Evolutionary conservation across 2,888 invertebrate genomes (phyloP), one percentile per base, ranked within the genome.

Genomic region (Hedychridium roseum): DNA sequence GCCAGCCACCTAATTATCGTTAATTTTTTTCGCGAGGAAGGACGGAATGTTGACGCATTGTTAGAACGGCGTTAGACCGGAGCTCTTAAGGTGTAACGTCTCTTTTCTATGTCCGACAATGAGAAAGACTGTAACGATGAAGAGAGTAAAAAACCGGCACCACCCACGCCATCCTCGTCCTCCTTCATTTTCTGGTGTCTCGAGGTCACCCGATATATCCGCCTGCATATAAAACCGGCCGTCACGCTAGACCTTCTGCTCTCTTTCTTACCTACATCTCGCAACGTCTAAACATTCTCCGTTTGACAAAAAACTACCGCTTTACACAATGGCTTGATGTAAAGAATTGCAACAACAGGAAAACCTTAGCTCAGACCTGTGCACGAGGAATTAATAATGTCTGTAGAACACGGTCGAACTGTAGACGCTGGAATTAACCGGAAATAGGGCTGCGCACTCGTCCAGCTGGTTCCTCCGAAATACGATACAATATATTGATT

Each of bases 201-300:
- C 74, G 74, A 75, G 75, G 75, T 71, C 75, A 66, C 64, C 66
- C 60, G 62, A 47, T 59, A 59, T 65, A 65, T 54, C 54, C 54
- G 51, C 52, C 43, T 43, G 43, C 47, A 34, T 44, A 52, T 43
- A 32, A 51, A 50, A 49, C 27, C 27, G 23, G 15, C 44, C 44
- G 47, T n/a, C n/a, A n/a, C n/a, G n/a, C n/a, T n/a, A n/a, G n/a
- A n/a, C n/a, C n/a, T n/a, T n/a, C n/a, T n/a, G n/a, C n/a, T n/a
- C n/a, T n/a, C n/a, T n/a, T n/a, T n/a, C n/a, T n/a, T n/a, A n/a
- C n/a, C n/a, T n/a, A n/a, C n/a, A n/a, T n/a, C n/a, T n/a, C n/a
- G n/a, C n/a, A n/a, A n/a, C n/a, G n/a, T n/a, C n/a, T n/a, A n/a
- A n/a, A n/a, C n/a, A n/a, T n/a, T n/a, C n/a, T n/a, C n/a, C n/a